phyloP scores from a whole-genome alignment of 2,113 vertebrate species.

The Thamnophis sirtalis region DNA sequence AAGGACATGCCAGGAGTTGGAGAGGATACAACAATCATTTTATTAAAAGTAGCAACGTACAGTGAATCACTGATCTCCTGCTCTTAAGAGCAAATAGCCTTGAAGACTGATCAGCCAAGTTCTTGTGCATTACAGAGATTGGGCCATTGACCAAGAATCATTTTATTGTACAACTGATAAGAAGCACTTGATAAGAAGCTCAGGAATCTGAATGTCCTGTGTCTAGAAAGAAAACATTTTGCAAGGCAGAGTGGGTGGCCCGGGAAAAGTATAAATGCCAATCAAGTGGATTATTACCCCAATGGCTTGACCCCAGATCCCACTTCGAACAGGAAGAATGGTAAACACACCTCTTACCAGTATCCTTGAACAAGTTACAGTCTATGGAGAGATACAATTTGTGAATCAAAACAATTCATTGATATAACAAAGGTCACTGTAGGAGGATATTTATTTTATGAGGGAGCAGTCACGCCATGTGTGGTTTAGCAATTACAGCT shows the following conservation, averaged over 20 bases:
- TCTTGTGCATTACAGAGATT: background rate
- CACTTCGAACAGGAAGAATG: background rate
- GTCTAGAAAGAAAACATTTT: background rate
- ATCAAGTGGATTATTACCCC: background rate
- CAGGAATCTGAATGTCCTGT: background rate
- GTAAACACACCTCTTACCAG: background rate
- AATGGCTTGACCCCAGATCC: background rate
- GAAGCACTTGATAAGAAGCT: background rate
- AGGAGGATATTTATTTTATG: background rate
- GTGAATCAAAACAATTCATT: background rate
- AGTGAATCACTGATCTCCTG: background rate
- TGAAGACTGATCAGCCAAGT: background rate
- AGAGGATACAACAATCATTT: background rate
- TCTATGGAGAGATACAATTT: background rate
- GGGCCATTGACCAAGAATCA: background rate
- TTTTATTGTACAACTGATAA: background rate
- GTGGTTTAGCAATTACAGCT: background rate
- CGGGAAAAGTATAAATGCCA: background rate
- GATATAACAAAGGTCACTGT: background rate
- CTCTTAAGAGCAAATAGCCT: background rate
- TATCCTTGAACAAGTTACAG: background rate
- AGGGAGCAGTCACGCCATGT: background rate
- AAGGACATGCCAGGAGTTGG: background rate
- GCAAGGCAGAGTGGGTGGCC: background rate
- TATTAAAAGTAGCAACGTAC: background rate